phyloP scores from a whole-genome alignment of 2,888 invertebrate species.

The Apoda limacodes region DNA sequence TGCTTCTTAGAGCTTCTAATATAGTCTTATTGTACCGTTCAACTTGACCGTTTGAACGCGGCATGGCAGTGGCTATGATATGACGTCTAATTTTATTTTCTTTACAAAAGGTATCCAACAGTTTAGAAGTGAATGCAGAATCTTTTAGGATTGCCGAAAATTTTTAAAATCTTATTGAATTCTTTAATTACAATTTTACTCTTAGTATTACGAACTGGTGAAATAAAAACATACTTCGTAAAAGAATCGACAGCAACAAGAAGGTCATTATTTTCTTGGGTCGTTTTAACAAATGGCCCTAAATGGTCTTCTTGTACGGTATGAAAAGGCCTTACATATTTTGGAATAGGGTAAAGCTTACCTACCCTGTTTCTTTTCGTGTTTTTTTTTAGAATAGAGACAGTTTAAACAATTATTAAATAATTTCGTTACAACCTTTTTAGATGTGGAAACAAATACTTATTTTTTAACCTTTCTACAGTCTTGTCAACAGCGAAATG shows the following conservation, averaged over 20 bases:
- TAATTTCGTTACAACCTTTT: constrained; percentile 14
- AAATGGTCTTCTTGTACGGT: constrained; percentile 14
- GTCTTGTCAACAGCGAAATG: constrained; percentile 16
- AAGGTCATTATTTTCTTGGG: constrained; percentile 22
- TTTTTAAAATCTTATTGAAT: constrained; percentile 5
- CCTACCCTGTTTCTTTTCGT: constrained; percentile 7
- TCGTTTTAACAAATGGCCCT: constrained; percentile 23
- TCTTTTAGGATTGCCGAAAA: constrained; percentile 6
- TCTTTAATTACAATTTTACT: constrained; percentile 4
- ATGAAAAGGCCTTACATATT: constrained; percentile 10
- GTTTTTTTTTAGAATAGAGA: constrained; percentile 4
- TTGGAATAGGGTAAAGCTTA: constrained; percentile 9
- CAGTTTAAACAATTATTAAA: constrained; percentile 15
- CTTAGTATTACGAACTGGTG: constrained; percentile 16
- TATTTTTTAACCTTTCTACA: constrained; percentile 6
- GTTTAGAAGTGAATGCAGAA: constrained; percentile 9
- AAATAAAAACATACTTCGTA: constrained; percentile 29
- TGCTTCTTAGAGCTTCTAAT: constrained; percentile 15
- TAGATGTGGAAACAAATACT: constrained; percentile 16
- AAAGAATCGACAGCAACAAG: constrained; percentile 27
- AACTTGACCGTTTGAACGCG: constrained; percentile 19
- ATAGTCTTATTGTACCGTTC: constrained; percentile 21
- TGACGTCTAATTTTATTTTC: constrained; percentile 14
- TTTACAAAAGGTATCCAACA: constrained; percentile 13
- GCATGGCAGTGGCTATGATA: constrained; percentile 16